These are phyloP conservation scores for Pelecanoides urinatrix DNA, from an alignment of 2,113 vertebrate species.

Conservation along the genomic window DNA sequence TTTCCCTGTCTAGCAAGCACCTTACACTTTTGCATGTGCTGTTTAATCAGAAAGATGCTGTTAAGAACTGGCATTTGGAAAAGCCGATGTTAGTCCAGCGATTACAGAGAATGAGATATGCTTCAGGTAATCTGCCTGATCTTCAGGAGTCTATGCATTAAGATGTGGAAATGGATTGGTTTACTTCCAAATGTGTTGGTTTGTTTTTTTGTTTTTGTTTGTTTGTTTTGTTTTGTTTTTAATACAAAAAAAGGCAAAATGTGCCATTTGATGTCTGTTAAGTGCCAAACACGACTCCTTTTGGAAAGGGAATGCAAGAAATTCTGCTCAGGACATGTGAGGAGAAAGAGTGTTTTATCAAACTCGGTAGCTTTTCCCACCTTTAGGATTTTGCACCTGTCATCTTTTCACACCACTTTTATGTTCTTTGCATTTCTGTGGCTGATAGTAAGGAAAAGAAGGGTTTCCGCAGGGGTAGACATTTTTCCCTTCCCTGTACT, in stretches of 20 bases:
- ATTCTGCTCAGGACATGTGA: not conserved
- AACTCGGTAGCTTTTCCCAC: not conserved
- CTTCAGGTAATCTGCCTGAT: not conserved
- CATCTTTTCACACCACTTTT: not conserved
- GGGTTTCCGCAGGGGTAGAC: not conserved
- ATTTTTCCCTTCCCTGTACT: constrained; percentile 10
- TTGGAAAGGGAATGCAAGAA: not conserved
- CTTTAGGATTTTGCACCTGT: not conserved
- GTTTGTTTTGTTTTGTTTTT: not conserved
- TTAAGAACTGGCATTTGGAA: not conserved
- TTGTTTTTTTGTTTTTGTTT: not conserved
- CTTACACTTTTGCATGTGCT: not conserved
- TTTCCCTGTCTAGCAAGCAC: not conserved
- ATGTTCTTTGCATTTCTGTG: not conserved
- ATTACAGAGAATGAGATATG: not conserved
- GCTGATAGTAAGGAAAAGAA: not conserved
- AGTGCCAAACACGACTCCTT: not conserved
- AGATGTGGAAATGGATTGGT: not conserved
- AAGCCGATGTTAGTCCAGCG: not conserved
- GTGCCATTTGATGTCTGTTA: not conserved
- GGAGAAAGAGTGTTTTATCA: not conserved
- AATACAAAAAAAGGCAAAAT: not conserved
- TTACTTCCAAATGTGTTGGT: not conserved
- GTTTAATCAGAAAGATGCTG: not conserved
- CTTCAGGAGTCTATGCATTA: not conserved